A percentile compares a stretch with the other conserved stretches of the same genome.
Evolutionary conservation across 2,888 invertebrate species (phyloP).

Genomic region (Callyntrura sp.): DNA sequence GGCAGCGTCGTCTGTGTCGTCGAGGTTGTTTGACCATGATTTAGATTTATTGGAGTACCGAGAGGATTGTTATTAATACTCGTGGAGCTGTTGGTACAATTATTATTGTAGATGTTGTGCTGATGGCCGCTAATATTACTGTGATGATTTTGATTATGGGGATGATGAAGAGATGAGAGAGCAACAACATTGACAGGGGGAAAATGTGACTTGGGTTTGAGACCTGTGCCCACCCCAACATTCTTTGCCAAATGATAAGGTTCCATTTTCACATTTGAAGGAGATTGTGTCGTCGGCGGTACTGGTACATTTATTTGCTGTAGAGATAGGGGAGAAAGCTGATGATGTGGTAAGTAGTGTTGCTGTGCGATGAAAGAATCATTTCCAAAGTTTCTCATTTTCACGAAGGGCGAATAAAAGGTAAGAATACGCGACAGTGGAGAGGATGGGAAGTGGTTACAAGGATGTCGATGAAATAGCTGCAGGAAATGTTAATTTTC

Average conservation of each 20-base stretch:
- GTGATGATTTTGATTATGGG: slow-evolving; percentile 28
- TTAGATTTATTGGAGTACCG: slow-evolving; percentile 70
- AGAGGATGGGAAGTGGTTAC: neutral
- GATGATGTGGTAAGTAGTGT: slow-evolving; percentile 49
- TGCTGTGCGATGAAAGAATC: slow-evolving; percentile 57
- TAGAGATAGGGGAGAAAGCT: slow-evolving; percentile 30
- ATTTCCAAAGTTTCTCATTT: slow-evolving; percentile 75
- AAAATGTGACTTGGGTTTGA: slow-evolving; percentile 59
- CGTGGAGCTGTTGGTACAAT: neutral
- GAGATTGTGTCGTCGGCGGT: neutral
- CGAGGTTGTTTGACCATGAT: slow-evolving; percentile 39
- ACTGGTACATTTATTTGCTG: neutral
- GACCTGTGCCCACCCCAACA: slow-evolving; percentile 58
- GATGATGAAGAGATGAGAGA: slow-evolving; percentile 42
- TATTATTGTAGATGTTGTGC: slow-evolving; percentile 21
- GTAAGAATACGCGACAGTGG: slow-evolving; percentile 23
- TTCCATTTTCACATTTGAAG: slow-evolving; percentile 60
- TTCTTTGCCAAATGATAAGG: slow-evolving; percentile 58
- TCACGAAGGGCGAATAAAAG: slow-evolving; percentile 26
- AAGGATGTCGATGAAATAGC: slow-evolving; percentile 4
- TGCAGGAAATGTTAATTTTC: neutral
- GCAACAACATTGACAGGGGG: slow-evolving; percentile 68
- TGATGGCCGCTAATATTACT: slow-evolving; percentile 25
- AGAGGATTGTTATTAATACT: slow-evolving; percentile 21
- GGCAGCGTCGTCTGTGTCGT: slow-evolving; percentile 3